Evolutionary conservation across 23 tunicate species (phyloP).

Genomic region (Aplidium turbinatum): DNA sequence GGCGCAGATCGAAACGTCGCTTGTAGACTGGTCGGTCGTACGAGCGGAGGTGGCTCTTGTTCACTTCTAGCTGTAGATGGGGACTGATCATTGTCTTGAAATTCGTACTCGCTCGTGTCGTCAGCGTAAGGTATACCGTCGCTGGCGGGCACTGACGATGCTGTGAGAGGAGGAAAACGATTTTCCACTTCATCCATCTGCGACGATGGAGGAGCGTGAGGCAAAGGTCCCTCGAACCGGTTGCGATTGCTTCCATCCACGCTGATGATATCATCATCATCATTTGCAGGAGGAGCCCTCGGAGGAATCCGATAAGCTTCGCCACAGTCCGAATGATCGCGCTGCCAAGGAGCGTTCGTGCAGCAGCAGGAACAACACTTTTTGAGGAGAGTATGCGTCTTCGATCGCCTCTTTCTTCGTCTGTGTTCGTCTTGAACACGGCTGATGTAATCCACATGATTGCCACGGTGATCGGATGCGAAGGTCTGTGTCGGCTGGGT

Average conservation of each 20-base stretch:
- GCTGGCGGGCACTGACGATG: background rate
- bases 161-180: slow-evolving; percentile 1
- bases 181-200: background rate
- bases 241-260: slow-evolving; percentile 24
- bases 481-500: background rate
- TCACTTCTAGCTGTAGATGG: background rate
- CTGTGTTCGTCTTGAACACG: slow-evolving; percentile 5
- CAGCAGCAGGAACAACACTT: slow-evolving; percentile 78
- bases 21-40: slow-evolving; percentile 41
- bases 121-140: no score
- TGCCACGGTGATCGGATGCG: slow-evolving; percentile 3
- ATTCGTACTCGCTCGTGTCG: slow-evolving; percentile 58
- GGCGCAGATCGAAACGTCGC: background rate
- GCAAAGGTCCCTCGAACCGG: slow-evolving; percentile 25
- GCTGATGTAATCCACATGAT: slow-evolving; percentile 18
- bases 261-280: slow-evolving; percentile 30
- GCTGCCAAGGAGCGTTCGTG: slow-evolving; percentile 82
- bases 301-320: slow-evolving; percentile 22
- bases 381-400: slow-evolving; percentile 3
- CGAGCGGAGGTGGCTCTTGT: slow-evolving; percentile 1
- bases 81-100: slow-evolving; percentile 7
- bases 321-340: slow-evolving; percentile 23
- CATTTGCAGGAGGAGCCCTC: slow-evolving; percentile 18
- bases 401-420: slow-evolving; percentile 21
- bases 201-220: slow-evolving; percentile 15